Conservation (phyloP, 2,797 vertebrate genomes). For the Pelobates cultripes region DNA sequence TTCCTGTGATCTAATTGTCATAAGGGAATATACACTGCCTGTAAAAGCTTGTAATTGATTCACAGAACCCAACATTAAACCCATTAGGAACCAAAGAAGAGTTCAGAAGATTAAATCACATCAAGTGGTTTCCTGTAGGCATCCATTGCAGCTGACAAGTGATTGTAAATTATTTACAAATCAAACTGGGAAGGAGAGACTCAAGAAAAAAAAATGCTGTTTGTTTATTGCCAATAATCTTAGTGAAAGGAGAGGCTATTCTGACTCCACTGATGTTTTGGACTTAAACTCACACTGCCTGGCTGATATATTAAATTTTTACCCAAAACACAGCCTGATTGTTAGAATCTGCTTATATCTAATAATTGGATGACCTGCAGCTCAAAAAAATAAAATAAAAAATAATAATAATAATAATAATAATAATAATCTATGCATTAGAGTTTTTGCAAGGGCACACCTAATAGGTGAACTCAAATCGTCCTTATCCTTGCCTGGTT, state of each 20-base stretch:
- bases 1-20: slow-evolving; percentile 51
- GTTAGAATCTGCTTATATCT: too few relatives aligned
- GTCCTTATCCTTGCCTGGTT: neutral
- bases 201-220: neutral
- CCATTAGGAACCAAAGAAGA: slow-evolving; percentile 41
- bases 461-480: too few relatives aligned
- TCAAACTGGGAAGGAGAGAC: slow-evolving; percentile 12
- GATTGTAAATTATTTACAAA: slow-evolving; percentile 50
- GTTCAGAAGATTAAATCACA: slow-evolving; percentile 28
- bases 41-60: slow-evolving; percentile 55
- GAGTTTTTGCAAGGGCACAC: too few relatives aligned
- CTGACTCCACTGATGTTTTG: neutral
- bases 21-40: slow-evolving; percentile 42
- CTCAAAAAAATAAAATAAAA: too few relatives aligned
- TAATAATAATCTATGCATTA: too few relatives aligned
- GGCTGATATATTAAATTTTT: too few relatives aligned
- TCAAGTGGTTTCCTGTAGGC: slow-evolving; percentile 36
- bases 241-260: neutral
- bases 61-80: slow-evolving; percentile 41
- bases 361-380: too few relatives aligned
- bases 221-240: slow-evolving; percentile 10
- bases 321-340: too few relatives aligned
- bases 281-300: neutral
- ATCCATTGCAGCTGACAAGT: slow-evolving; percentile 50
- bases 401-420: too few relatives aligned